Percentiles rank a stretch among this genome's conserved stretches.
Evolutionary conservation across 92 coral and sea anemone species (phyloP).

Genomic region (Blastomussa wellsi): DNA sequence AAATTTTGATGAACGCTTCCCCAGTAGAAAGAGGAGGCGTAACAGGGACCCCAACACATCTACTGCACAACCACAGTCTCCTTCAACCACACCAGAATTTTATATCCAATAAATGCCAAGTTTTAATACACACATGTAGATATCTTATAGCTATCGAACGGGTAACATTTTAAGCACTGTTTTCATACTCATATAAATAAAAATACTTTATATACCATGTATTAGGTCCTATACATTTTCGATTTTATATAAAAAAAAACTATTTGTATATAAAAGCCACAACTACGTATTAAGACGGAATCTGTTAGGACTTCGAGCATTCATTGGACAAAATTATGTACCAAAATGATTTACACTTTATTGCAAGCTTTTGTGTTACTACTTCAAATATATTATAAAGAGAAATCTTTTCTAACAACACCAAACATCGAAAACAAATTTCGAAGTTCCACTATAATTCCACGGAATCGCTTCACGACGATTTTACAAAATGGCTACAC

Average conservation of each 20-base stretch:
- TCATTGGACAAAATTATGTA: no score
- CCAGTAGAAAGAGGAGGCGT: slow-evolving; percentile 37
- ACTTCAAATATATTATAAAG: no score
- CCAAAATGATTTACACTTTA: no score
- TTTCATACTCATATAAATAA: neutral
- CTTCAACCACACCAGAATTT: slow-evolving; percentile 69
- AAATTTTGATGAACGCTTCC: slow-evolving; percentile 35
- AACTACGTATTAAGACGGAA: no score
- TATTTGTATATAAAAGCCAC: neutral
- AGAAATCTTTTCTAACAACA: no score
- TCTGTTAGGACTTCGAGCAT: no score
- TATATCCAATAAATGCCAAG: slow-evolving; percentile 58
- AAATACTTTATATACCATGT: neutral
- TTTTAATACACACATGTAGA: neutral
- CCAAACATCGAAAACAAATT: no score
- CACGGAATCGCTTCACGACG: no score
- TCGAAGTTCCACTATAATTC: no score
- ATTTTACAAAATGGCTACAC: no score
- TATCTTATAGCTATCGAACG: neutral
- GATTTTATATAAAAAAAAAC: neutral
- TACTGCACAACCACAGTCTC: slow-evolving; percentile 22
- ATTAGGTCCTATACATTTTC: neutral
- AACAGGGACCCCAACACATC: slow-evolving; percentile 41
- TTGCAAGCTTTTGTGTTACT: no score
- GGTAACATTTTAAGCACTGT: neutral